These are phyloP conservation scores for Brienomyrus longianalis DNA, from an alignment of 2,113 vertebrate genomes.

Conservation along the genomic window DNA sequence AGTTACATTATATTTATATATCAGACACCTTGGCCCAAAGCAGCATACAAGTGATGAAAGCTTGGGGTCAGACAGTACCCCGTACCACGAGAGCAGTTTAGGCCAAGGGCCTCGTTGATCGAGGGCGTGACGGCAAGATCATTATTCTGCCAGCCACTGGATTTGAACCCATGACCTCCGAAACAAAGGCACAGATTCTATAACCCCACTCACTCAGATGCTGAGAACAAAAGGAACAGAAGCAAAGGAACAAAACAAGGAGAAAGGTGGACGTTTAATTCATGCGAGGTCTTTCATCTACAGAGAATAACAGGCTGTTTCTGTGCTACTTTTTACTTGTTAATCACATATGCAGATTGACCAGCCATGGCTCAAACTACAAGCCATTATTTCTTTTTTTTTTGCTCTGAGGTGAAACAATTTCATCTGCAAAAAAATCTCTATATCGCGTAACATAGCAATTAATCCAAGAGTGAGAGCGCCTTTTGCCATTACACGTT, in stretches of 20 bases:
- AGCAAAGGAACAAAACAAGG: background rate
- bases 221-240: background rate
- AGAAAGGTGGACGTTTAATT: background rate
- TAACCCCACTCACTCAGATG: background rate
- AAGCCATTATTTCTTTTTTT: background rate
- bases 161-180: background rate
- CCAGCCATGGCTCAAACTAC: background rate
- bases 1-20: background rate
- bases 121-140: background rate
- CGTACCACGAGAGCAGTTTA: background rate
- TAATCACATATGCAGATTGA: conserved; percentile 9
- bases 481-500: background rate
- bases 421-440: background rate
- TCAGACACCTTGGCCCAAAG: background rate
- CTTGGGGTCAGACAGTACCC: background rate
- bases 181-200: background rate
- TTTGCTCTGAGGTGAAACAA: background rate
- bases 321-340: background rate
- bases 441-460: too few relatives aligned
- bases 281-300: background rate
- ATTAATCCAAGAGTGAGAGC: background rate
- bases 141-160: background rate
- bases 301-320: background rate
- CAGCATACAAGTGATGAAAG: background rate
- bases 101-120: background rate